Evolutionary conservation across 2,888 invertebrate genomes (phyloP), one percentile per base, ranked within the genome.

Genomic region (Epirrhoe tristata): DNA sequence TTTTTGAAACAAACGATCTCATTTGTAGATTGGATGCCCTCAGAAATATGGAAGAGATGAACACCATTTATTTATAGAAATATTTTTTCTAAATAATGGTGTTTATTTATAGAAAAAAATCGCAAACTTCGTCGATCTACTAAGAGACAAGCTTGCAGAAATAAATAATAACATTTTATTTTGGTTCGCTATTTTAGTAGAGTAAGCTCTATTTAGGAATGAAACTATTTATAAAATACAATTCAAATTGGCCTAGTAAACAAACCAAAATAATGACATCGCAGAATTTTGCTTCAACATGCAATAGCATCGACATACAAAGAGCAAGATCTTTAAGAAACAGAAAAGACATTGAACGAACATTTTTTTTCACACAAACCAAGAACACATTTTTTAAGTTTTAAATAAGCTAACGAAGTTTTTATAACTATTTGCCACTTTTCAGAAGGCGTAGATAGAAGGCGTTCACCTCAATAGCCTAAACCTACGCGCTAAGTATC

Each of bases 201-300:
- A 12, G 14, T 48, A 6, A 48, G 16, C 16, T 48, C 46, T 12
- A 17, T 16, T 43, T 39, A 51, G 6, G 6, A 53, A 17, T 53
- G 32, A 54, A 48, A 7, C 7, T 48, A 55, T 8, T 32, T 34
- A 65, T 55, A 62, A 60, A 51, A 67, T 51, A 63, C 64, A 65
- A 58, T 66, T 69, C 56, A 56, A 67, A 64, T 66, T 64, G 58
- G 55, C 65, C 66, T 58, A 52, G 60, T 63, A 63, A 69, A 63
- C 66, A 60, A 66, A 64, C 54, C 39, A 48, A 66, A 69, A 72
- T 63, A 69, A 63, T 61, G 63, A 63, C 51, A 66, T 58, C 58
- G 62, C 68, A 67, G 64, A 56, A 64, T 63, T 62, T 59, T 17
- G 52, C 63, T 63, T 68, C 67, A 63, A 68, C 69, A 67, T 72